Base-by-base conservation (phyloP, 2,797 vertebrate species). In the Periparus ater region DNA sequence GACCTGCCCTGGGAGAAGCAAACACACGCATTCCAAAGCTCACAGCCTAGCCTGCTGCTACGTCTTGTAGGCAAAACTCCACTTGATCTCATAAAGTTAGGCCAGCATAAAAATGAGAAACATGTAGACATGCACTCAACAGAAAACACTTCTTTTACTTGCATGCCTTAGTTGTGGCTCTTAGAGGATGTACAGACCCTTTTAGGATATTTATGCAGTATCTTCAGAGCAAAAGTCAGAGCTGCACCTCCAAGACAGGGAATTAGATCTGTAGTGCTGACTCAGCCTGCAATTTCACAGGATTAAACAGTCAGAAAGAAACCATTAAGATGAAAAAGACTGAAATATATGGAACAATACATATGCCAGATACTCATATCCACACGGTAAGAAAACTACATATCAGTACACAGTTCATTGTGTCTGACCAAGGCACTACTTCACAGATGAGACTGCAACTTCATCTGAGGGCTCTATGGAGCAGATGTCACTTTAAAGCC, bases 251-350 rank as follows among this genome's bases (percentile, higher is more conserved):
- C 54, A 83, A 57, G 63, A 70, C 29, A 57, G 34, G 30, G 85
- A 93, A 94, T 80, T 65, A 93, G 57, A 72, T 78, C 58, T 42
- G 25, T 80, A 65, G 47, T 38, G 93, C 85, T 92, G 89, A 89
- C 54, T 85, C 91, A 91, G 91, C 30, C 62, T 58, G 25, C 47
- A 71, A 44, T 80, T 92, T 74, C 65, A 80, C 26, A 62, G 54
- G 51, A 88, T 81, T 88, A 78, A 86, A 84, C 40, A 81, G 47
- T 85, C 82, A 55, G 62, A 72, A 89, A 93, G 25, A 81, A 89
- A 77, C 6, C 29, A 86, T 66, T 68, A 85, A 18, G 6, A 17
- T 66, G 54, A 82, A 77, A 67, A 85, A 80, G 57, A 42, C 57
- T 57, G 61, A 79, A 81, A 89, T 1, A 3, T 34, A 45, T 85